Evolutionary conservation across 2,113 vertebrate genomes (phyloP).

Genomic region (Cairina moschata): DNA sequence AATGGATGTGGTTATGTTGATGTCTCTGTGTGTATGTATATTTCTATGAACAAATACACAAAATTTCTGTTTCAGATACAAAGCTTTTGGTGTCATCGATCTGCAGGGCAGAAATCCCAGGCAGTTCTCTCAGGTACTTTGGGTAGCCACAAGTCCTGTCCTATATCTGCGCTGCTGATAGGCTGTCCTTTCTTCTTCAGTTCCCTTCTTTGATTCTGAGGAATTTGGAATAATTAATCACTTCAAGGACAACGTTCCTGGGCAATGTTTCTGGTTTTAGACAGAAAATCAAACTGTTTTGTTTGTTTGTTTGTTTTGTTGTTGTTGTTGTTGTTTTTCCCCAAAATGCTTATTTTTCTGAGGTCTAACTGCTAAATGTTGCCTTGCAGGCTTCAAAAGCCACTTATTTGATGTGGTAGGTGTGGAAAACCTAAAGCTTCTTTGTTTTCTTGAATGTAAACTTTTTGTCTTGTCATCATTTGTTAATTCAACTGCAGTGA

Average conservation of each 20-base stretch:
- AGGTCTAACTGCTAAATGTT: background rate
- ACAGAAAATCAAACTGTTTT: background rate
- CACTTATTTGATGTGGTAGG: background rate
- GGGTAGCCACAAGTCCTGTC: slow-evolving; percentile 18
- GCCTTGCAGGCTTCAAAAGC: background rate
- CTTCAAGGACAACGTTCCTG: slow-evolving; percentile 18
- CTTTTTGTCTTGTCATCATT: background rate
- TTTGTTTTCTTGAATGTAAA: background rate
- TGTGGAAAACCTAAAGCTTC: background rate
- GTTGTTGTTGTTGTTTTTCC: background rate
- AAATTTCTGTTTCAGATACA: background rate
- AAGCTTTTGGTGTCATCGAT: slow-evolving; percentile 32
- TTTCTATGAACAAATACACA: background rate
- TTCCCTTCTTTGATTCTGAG: slow-evolving; percentile 42
- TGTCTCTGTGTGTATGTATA: background rate
- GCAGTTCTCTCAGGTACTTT: slow-evolving; percentile 31
- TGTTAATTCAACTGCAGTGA: background rate
- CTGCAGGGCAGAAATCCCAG: slow-evolving; percentile 24
- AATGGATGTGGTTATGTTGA: background rate
- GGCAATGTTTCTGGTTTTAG: background rate
- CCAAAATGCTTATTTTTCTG: background rate
- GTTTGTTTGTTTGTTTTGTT: no score
- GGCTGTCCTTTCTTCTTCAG: slow-evolving; percentile 37
- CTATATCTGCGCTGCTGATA: background rate
- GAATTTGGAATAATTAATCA: slow-evolving; percentile 41